phyloP scores from a whole-genome alignment of 2,888 invertebrate genomes.

The Drosophila peninsularis region DNA sequence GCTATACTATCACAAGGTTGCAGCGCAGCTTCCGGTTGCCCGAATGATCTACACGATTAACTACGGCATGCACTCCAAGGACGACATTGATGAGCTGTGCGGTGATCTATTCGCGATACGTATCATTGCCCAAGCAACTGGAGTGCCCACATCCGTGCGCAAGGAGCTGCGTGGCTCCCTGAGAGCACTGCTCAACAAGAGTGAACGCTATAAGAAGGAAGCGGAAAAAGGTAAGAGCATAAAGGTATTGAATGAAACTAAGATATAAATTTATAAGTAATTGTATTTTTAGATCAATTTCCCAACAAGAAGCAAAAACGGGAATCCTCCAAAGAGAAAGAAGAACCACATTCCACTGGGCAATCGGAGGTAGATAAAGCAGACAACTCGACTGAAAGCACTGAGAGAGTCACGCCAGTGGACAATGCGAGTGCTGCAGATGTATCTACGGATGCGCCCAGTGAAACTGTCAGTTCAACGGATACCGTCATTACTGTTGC shows the following conservation, averaged over 20 bases:
- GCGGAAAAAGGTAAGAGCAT: constrained; percentile 74
- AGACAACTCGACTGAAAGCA: constrained; percentile 34
- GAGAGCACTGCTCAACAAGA: constrained; percentile 82
- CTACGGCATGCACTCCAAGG: constrained; percentile 84
- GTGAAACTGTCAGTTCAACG: constrained; percentile 14
- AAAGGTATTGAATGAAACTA: neutral
- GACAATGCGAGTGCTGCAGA: constrained; percentile 29
- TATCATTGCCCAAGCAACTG: constrained; percentile 84
- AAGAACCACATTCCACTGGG: constrained; percentile 30
- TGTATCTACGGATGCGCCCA: constrained; percentile 50
- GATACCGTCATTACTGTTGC: constrained; percentile 6
- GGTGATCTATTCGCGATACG: constrained; percentile 85
- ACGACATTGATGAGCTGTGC: constrained; percentile 84
- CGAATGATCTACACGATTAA: constrained; percentile 84
- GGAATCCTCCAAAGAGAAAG: constrained; percentile 58
- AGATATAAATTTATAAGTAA: neutral
- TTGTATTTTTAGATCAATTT: constrained; percentile 62
- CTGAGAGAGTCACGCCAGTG: constrained; percentile 16
- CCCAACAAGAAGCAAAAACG: constrained; percentile 72
- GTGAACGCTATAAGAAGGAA: constrained; percentile 79
- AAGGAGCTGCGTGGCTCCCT: constrained; percentile 83
- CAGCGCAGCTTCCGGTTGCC: constrained; percentile 83
- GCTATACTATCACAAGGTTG: constrained; percentile 93
- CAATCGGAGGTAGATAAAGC: constrained; percentile 26
- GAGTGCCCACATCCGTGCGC: constrained; percentile 83